phyloP scores from a whole-genome alignment of 2,113 vertebrate genomes.

The Oophaga pumilio region DNA sequence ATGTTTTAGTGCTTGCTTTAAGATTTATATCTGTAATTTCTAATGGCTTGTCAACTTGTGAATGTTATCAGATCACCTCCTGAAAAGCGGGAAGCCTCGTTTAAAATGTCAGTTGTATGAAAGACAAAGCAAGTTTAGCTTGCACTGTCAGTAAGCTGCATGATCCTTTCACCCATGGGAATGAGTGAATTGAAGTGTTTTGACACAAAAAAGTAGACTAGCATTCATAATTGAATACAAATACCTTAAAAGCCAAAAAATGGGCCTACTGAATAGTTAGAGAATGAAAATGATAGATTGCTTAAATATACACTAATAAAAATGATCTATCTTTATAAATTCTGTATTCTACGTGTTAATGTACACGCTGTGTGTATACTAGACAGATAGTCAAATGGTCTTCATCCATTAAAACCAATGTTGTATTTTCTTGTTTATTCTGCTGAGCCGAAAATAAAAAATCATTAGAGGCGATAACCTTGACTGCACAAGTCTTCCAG shows the following conservation, averaged over 20 bases:
- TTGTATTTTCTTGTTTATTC: too few species aligned
- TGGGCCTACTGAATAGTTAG: not conserved
- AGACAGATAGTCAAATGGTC: too few species aligned
- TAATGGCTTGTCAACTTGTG: conserved; percentile 31
- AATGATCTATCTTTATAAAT: not conserved
- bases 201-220: conserved; percentile 33
- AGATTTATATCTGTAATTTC: conserved; percentile 33
- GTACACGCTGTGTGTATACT: not conserved
- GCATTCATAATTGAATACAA: conserved; percentile 41
- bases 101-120: conserved; percentile 49
- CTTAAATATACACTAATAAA: not conserved
- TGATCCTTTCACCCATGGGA: conserved; percentile 38
- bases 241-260: not conserved
- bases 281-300: not conserved
- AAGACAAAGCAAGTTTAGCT: conserved; percentile 26
- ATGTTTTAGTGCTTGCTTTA: conserved; percentile 2
- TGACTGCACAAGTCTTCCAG: too few species aligned
- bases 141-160: conserved; percentile 26
- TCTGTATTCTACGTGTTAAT: not conserved
- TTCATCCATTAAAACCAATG: too few species aligned
- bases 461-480: too few species aligned
- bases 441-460: too few species aligned
- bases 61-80: conserved; percentile 50
- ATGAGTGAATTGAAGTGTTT: conserved; percentile 33
- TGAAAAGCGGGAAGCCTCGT: conserved; percentile 23